These are phyloP conservation scores for Leucania comma DNA, from an alignment of 2,888 invertebrate genomes.

Conservation along the genomic window DNA sequence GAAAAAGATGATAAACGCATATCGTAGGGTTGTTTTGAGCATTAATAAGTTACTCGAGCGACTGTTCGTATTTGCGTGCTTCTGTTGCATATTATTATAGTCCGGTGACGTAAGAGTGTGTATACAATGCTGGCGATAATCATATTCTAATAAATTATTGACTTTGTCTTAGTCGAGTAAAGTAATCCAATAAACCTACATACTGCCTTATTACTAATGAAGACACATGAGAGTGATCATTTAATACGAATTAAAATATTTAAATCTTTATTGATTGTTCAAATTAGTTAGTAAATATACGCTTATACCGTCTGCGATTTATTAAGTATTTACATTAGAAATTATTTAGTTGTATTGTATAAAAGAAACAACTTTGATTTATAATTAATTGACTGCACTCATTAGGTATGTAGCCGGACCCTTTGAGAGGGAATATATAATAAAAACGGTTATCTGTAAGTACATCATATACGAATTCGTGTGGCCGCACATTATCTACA, in stretches of 20 bases:
- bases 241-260: conserved; percentile 24
- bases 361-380: conserved; percentile 1
- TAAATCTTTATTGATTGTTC: conserved; percentile 25
- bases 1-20: conserved; percentile 32
- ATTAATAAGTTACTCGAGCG: conserved; percentile 16
- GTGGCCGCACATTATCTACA: neutral
- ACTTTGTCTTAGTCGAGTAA: conserved; percentile 49
- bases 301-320: neutral
- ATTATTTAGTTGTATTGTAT: conserved; percentile 7
- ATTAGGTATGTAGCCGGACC: neutral
- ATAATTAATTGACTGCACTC: neutral
- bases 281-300: conserved; percentile 14
- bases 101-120: neutral
- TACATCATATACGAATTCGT: too few relatives aligned
- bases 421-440: neutral
- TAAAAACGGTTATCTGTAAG: neutral
- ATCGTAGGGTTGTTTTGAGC: conserved; percentile 47
- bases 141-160: conserved; percentile 1
- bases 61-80: conserved; percentile 29
- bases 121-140: conserved; percentile 3
- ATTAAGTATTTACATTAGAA: conserved; percentile 1
- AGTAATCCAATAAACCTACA: conserved; percentile 8
- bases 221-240: conserved; percentile 3
- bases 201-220: conserved; percentile 44
- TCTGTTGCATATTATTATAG: conserved; percentile 39